phyloP scores from a whole-genome alignment of 2,113 vertebrate genomes.

The Equus przewalskii region DNA sequence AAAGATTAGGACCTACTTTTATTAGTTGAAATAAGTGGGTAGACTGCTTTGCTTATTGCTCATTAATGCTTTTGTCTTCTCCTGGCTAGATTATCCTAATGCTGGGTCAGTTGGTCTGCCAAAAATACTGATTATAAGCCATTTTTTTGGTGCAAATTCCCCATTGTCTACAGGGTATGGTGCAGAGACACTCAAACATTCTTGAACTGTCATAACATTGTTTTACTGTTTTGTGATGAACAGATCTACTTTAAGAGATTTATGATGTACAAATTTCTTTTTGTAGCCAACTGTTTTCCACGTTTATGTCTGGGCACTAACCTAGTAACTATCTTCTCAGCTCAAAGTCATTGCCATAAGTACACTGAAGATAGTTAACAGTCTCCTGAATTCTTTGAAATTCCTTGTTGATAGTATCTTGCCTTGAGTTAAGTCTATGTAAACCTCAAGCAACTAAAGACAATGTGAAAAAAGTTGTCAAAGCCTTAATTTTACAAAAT shows the following conservation, averaged over 20 bases:
- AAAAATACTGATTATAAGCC: slow-evolving; percentile 67
- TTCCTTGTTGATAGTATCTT: background rate
- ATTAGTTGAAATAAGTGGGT: slow-evolving; percentile 75
- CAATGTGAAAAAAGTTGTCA: background rate
- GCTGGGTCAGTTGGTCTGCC: background rate
- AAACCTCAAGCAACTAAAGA: background rate
- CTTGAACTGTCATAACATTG: slow-evolving; percentile 1
- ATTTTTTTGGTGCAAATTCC: slow-evolving; percentile 70
- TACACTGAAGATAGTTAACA: background rate
- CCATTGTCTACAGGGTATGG: slow-evolving; percentile 28
- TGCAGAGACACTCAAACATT: slow-evolving; percentile 36
- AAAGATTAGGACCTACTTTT: slow-evolving; percentile 76
- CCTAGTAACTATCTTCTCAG: background rate
- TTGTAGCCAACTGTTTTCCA: background rate
- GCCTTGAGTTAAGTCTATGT: background rate
- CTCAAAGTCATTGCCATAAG: background rate
- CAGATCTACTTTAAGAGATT: slow-evolving; percentile 61
- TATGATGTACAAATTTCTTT: slow-evolving; percentile 16
- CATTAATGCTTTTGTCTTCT: slow-evolving; percentile 71
- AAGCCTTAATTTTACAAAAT: slow-evolving; percentile 7
- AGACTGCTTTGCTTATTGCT: slow-evolving; percentile 17
- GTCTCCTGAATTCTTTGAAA: slow-evolving; percentile 6
- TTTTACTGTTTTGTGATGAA: background rate
- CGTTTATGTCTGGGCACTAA: slow-evolving; percentile 5
- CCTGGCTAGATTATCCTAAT: slow-evolving; percentile 69